phyloP scores from a whole-genome alignment of 2,113 vertebrate species.

The Garra rufa region DNA sequence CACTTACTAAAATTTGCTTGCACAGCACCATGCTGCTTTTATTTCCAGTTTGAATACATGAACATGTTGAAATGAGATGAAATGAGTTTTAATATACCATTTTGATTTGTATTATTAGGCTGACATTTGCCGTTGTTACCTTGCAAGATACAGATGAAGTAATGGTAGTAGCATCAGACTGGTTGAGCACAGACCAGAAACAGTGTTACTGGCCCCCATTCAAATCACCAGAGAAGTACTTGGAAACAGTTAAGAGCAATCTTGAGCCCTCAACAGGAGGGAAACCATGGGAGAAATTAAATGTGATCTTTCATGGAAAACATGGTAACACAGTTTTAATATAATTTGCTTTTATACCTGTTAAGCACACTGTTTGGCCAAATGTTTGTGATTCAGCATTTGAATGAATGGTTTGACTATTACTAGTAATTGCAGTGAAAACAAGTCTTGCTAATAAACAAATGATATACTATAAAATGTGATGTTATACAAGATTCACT shows the following conservation, averaged over 20 bases:
- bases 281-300: constrained; percentile 17
- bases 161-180: constrained; percentile 17
- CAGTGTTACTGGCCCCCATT: constrained; percentile 25
- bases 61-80: too few species aligned
- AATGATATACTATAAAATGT: too few species aligned
- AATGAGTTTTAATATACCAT: neutral
- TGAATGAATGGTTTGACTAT: neutral
- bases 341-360: neutral
- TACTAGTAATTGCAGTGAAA: neutral
- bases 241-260: neutral
- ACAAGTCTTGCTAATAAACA: too few species aligned
- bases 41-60: too few species aligned
- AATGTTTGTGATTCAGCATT: neutral
- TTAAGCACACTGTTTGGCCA: neutral
- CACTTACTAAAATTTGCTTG: too few species aligned
- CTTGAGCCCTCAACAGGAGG: neutral
- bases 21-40: too few species aligned
- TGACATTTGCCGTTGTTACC: neutral
- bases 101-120: neutral
- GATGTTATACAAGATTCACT: too few species aligned
- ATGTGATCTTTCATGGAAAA: neutral
- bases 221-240: constrained; percentile 6
- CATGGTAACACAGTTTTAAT: constrained; percentile 11
- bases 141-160: neutral
- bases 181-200: constrained; percentile 6